Base-by-base conservation (phyloP, 2,888 invertebrate species). In the Pollenia griseotomentosa region DNA sequence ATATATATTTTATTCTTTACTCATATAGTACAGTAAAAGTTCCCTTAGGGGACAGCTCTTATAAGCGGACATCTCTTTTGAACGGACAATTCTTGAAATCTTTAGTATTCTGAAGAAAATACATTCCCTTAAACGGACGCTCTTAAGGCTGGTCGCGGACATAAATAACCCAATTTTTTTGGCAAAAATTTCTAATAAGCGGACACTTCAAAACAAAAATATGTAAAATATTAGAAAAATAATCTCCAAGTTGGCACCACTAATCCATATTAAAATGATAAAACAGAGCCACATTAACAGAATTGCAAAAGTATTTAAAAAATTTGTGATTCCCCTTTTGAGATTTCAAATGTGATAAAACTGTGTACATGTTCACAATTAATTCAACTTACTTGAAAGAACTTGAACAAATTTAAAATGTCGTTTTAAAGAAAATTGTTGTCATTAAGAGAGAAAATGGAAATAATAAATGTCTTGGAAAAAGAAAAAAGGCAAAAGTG, bases 391-490 rank as follows among this genome's bases (percentile, higher is more conserved):
- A 33, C 33, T 63, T 42, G 42, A 63, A 12, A 19, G n/a, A 44
- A 66, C 66, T 48, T 23, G 8, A 66, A 48, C 11, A 66, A 77
- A 66, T 77, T 77, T 9, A 44, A 75, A 10, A 19, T 75, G 65
- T 7, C 44, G 19, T 10, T 44, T 59, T 51, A 70, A 68, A 61
- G 59, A 59, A 55, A 51, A 19, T n/a, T 75, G 11, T 53, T 63
- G n/a, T 44, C 78, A 33, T 57, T 68, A 68, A 68, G 40, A 55
- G 57, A 79, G 12, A 70, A 79, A 70, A 68, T 79, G 19, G 61
- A 71, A 71, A 19, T 81, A 40, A 55, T 73, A 51, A 81, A 81
- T 51, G 51, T 55, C 40, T 44, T 61, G 11, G 70, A 71, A 40
- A 68, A 80, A 16, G 80, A 57, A 61, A 79, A 19, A 19, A 19